phyloP scores from a whole-genome alignment of 1,140 invertebrate species.

The Metaphire vulgaris region DNA sequence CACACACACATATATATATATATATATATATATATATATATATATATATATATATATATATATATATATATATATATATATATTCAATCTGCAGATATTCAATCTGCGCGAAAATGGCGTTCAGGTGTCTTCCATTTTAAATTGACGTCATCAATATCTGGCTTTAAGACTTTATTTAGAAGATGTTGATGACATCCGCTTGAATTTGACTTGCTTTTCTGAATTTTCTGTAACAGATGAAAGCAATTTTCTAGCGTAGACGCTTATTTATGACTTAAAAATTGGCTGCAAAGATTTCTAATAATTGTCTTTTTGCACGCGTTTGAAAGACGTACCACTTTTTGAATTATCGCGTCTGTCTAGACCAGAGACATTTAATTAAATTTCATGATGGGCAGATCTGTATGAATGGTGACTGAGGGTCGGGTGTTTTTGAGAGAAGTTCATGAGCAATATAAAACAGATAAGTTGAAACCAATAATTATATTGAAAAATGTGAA shows the following conservation, averaged over 20 bases:
- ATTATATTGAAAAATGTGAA: too few species aligned
- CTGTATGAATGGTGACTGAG: too few species aligned
- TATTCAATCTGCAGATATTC: not conserved
- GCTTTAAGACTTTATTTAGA: not conserved
- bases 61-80: constrained; percentile 14
- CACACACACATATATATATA: constrained; percentile 11
- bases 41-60: constrained; percentile 6
- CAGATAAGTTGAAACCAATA: too few species aligned
- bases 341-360: too few species aligned
- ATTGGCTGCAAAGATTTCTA: too few species aligned
- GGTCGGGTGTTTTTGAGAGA: too few species aligned
- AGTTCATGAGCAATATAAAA: too few species aligned
- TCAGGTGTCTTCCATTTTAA: not conserved
- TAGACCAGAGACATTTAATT: too few species aligned
- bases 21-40: constrained; percentile 9
- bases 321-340: too few species aligned
- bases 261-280: not conserved
- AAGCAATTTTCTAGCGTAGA: not conserved
- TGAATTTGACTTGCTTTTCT: not conserved
- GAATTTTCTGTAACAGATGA: not conserved
- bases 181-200: not conserved
- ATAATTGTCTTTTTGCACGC: too few species aligned
- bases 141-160: not conserved
- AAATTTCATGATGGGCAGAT: too few species aligned
- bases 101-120: not conserved